A percentile compares a stretch with the other conserved stretches of the same genome.
Conservation (phyloP, 1,140 invertebrate genomes). For the Andricus grossulariae region DNA sequence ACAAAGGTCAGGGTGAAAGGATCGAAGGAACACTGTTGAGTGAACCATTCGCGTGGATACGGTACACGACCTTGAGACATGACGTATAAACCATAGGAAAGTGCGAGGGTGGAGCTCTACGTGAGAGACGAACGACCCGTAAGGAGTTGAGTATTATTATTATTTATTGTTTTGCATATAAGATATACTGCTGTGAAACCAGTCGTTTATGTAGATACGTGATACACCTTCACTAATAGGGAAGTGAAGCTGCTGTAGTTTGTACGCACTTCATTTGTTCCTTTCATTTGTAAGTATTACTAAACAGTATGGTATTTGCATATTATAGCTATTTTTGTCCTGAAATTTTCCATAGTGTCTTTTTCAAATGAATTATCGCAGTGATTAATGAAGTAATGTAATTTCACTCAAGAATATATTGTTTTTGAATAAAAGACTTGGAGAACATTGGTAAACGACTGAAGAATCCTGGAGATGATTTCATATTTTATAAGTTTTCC, state of each 20-base stretch:
- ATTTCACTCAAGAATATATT: too few species aligned
- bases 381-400: too few species aligned
- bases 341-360: background rate
- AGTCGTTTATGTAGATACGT: too few species aligned
- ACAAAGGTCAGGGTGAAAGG: constrained; percentile 27
- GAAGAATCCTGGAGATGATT: too few species aligned
- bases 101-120: background rate
- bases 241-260: too few species aligned
- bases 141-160: background rate
- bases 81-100: constrained; percentile 9
- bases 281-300: background rate
- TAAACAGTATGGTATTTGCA: background rate
- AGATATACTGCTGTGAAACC: too few species aligned
- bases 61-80: constrained; percentile 9
- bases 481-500: too few species aligned
- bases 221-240: too few species aligned
- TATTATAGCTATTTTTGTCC: background rate
- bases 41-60: constrained; percentile 42
- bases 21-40: background rate
- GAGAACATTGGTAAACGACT: too few species aligned
- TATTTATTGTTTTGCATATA: background rate
- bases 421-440: too few species aligned
- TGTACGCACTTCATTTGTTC: too few species aligned
- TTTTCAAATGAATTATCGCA: background rate
- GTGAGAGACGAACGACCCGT: background rate